These are phyloP conservation scores for Congeria kusceri DNA, from an alignment of 2,888 invertebrate genomes.

Conservation along the genomic window DNA sequence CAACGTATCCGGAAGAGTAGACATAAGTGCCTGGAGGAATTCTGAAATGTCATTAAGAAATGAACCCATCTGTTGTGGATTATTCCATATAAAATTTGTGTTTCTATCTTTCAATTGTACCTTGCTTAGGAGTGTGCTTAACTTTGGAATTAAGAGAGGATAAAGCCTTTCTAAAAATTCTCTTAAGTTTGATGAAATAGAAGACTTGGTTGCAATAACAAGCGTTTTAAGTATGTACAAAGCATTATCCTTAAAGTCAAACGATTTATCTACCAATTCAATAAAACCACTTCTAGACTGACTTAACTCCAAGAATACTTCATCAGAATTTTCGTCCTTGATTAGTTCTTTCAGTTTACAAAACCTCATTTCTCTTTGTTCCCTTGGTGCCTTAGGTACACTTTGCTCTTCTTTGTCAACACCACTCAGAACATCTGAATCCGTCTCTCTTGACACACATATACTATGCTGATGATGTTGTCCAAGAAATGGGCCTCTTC, in stretches of 20 bases:
- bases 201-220: constrained; percentile 39
- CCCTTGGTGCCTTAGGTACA: too few species aligned
- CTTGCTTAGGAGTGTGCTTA: constrained; percentile 39
- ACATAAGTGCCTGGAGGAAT: too few species aligned
- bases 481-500: background rate
- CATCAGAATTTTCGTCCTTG: constrained; percentile 39
- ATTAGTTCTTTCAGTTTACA: background rate
- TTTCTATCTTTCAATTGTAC: constrained; percentile 19
- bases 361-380: background rate
- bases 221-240: background rate
- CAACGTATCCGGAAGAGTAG: too few species aligned
- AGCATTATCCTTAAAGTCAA: background rate
- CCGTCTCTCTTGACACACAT: too few species aligned
- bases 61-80: too few species aligned
- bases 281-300: constrained; percentile 55
- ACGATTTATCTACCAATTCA: constrained; percentile 37
- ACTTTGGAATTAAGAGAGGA: constrained; percentile 26
- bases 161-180: constrained; percentile 38
- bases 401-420: too few species aligned
- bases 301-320: constrained; percentile 45
- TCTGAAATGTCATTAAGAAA: too few species aligned
- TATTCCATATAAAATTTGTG: constrained; percentile 2
- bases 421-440: too few species aligned
- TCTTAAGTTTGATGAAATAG: constrained; percentile 24
- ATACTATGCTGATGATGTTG: background rate